Conservation (phyloP, 2,797 vertebrate species). For the Coregonus sp. region DNA sequence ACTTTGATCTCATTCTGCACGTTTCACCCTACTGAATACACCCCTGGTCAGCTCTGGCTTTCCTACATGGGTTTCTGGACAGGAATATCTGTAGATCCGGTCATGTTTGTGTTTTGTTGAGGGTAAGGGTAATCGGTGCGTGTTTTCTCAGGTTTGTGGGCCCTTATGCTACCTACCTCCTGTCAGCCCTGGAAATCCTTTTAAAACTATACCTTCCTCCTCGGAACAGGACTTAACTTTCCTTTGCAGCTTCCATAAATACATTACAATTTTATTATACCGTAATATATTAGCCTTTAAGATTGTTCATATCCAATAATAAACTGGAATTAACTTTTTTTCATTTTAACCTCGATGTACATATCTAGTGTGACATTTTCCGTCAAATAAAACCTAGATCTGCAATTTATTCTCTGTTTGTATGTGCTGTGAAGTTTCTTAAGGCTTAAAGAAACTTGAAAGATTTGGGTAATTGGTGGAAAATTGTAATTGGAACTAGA, state of each 20-base stretch:
- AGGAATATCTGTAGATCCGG: slow-evolving; percentile 1
- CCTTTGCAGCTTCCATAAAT: slow-evolving; percentile 41
- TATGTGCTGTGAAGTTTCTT: neutral
- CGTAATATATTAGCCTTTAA: slow-evolving; percentile 23
- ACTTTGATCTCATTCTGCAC: neutral
- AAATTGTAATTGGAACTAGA: slow-evolving; percentile 29
- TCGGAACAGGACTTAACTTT: slow-evolving; percentile 29
- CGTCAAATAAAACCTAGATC: slow-evolving; percentile 39
- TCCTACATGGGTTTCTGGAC: neutral
- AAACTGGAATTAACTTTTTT: slow-evolving; percentile 36
- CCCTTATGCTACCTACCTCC: slow-evolving; percentile 68
- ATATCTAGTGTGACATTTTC: slow-evolving; percentile 45
- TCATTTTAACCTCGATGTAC: slow-evolving; percentile 32
- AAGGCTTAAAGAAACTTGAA: slow-evolving; percentile 26
- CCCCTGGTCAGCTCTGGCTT: neutral
- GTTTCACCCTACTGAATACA: neutral
- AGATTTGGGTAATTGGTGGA: slow-evolving; percentile 39
- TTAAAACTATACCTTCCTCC: slow-evolving; percentile 54
- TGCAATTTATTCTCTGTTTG: slow-evolving; percentile 8
- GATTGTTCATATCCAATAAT: slow-evolving; percentile 35
- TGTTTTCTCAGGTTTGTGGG: slow-evolving; percentile 71
- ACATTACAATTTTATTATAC: slow-evolving; percentile 18
- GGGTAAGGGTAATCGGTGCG: slow-evolving; percentile 47
- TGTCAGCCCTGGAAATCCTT: slow-evolving; percentile 60
- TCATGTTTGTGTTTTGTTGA: slow-evolving; percentile 52